phyloP scores from a whole-genome alignment of 2,113 vertebrate genomes.

The Phrynosoma blainvillii region DNA sequence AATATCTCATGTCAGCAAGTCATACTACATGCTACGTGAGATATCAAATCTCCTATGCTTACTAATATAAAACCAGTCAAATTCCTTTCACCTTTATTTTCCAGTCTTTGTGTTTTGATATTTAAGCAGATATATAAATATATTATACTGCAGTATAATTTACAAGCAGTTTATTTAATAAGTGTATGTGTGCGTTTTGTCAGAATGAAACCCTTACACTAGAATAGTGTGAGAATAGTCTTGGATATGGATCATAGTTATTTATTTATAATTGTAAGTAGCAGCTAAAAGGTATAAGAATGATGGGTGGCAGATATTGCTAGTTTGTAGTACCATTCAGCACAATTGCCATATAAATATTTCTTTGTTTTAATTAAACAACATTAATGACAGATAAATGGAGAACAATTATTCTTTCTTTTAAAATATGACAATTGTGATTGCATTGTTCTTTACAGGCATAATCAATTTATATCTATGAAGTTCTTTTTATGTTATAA shows the following conservation, averaged over 20 bases:
- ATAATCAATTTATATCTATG: constrained; percentile 58
- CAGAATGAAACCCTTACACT: too few species aligned
- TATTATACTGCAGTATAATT: not conserved
- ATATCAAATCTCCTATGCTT: not conserved
- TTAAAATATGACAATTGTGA: constrained; percentile 37
- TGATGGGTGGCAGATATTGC: constrained; percentile 6
- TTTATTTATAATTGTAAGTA: constrained; percentile 34
- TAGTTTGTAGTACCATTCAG: constrained; percentile 27
- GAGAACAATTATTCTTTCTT: constrained; percentile 59
- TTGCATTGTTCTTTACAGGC: constrained; percentile 60
- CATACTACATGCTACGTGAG: not conserved
- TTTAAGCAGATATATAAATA: too few species aligned
- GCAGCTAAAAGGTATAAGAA: constrained; percentile 5
- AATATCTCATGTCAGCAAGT: not conserved
- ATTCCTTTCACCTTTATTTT: not conserved
- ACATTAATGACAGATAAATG: constrained; percentile 43
- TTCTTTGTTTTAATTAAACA: constrained; percentile 61
- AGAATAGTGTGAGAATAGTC: not conserved
- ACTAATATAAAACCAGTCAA: not conserved
- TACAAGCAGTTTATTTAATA: not conserved
- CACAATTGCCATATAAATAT: constrained; percentile 17
- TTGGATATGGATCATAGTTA: not conserved
- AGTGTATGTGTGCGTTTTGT: not conserved
- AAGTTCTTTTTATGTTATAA: constrained; percentile 60
- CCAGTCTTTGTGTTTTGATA: not conserved